Base-by-base conservation (phyloP, 2,888 invertebrate genomes). In the Spodoptera picta region DNA sequence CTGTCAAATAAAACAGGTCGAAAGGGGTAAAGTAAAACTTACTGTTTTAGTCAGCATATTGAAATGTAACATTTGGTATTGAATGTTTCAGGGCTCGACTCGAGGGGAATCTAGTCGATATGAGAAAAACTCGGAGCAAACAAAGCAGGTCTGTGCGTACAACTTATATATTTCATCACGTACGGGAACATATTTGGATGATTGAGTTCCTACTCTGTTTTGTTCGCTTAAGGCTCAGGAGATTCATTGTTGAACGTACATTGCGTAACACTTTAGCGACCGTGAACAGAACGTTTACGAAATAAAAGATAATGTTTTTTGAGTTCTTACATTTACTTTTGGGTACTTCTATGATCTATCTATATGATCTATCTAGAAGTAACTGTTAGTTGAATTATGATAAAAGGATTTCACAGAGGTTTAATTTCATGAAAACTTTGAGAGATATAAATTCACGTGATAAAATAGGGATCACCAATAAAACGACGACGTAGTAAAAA, bases 1-100 rank as follows among this genome's bases (percentile, higher is more conserved):
- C 80, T 82, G 83, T 75, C 78, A 60, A 78, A 83, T 89, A 89
- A 89, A 90, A 89, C 83, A 84, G 82, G 80, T 69, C 78, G 82
- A 79, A 75, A 79, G 80, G 82, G 77, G 57, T 68, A 76, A 81
- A 87, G 85, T 85, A 85, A 87, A 89, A 89, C 87, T 90, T 83
- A 82, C 82, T 86, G 84, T 87, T 87, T 83, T 80, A 88, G 90
- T 90, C 89, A 88, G 90, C 91, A 90, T 92, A 92, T 91, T 92
- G 92, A 90, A 90, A 87, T 85, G 90, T 92, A 91, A 90, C 91
- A 89, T 89, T 90, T 89, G 90, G 86, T 79, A 82, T 82, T 80
- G 85, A 85, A 88, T 87, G 87, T 90, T 91, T 75, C 91, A 90
- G 90, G 77, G 52, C 57, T 72, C 69, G 69, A 71, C 83, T 75